Evolutionary conservation across 2,113 vertebrate species (phyloP).

Genomic region (Carassius gibelio): DNA sequence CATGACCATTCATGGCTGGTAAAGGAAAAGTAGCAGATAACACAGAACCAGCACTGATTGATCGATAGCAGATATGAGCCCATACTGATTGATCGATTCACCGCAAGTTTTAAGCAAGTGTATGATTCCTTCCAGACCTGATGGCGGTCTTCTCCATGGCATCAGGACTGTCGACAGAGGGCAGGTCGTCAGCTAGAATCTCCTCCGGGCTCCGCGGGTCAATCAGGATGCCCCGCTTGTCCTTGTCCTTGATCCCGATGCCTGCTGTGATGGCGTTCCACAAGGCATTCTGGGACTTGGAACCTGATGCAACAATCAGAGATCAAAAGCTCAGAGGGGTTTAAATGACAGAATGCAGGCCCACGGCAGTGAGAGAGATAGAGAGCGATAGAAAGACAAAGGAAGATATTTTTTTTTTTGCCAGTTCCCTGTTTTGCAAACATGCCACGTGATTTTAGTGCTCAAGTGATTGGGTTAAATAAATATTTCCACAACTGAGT

Average conservation of each 20-base stretch:
- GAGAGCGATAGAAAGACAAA: neutral
- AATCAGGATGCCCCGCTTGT: conserved; percentile 71
- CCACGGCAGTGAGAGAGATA: neutral
- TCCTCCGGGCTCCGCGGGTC: conserved; percentile 83
- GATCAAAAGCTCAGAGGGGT: conserved; percentile 36
- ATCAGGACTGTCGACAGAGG: conserved; percentile 79
- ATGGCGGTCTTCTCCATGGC: conserved; percentile 87
- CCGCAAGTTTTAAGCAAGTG: neutral
- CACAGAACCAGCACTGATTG: neutral
- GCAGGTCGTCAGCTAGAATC: conserved; percentile 87
- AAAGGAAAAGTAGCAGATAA: neutral
- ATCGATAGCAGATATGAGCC: neutral
- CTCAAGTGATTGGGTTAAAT: neutral
- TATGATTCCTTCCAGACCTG: conserved; percentile 77
- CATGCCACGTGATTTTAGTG: neutral
- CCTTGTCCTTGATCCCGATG: conserved; percentile 75
- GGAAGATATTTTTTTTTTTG: neutral
- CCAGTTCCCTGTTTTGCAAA: neutral
- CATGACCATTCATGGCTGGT: conserved; percentile 5
- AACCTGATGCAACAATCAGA: conserved; percentile 74
- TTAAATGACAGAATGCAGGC: conserved; percentile 6
- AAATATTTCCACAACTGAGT: neutral
- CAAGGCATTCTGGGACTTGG: conserved; percentile 88
- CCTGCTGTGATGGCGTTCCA: conserved; percentile 78
- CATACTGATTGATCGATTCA: neutral